Evolutionary conservation across 2,797 vertebrate genomes (phyloP), one percentile per base, ranked within the genome.

Genomic region (Acanthurus lineatus): DNA sequence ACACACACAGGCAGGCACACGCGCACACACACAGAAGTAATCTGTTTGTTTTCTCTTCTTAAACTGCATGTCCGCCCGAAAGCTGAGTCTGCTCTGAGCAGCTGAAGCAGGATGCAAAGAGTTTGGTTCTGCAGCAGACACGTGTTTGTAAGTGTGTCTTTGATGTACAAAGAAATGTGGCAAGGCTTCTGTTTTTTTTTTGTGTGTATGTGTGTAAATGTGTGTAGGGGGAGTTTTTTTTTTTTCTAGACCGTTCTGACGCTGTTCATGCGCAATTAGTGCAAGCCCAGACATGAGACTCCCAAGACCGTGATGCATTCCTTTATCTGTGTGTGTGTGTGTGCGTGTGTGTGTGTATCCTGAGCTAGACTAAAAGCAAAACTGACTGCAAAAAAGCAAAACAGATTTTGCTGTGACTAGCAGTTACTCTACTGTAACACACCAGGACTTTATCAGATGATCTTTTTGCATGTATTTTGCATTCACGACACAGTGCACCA

Each of bases 251-350:
- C 64, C 19, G 42, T 75, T 77, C 87, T 63, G 54, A 74, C 6
- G 9, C 59, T 79, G 72, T 77, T 89, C 79, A 65, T 81, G 84
- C 44, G 68, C 68, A 76, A 75, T 77, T 64, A 70, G 59, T 73
- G 83, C 92, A 90, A 90, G 94, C 75, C 90, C 85, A 76, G 90
- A 91, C 94, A 93, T 3, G 87, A 85, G 54, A 73, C 77, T 54
- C 76, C 81, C 15, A 68, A 71, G 81, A 85, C 87, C 22, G 49
- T 73, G 70, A 66, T 73, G 87, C 90, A 92, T 93, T 94, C 92
- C 88, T 91, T 79, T 64, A 86, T 80, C 73, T 25, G 6, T 60
- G 25, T 25, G 25, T 25, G 25, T 25, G 25, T 25, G 25, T 25
- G 25, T 25, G 25, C 3, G 25, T 25, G 70, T 59, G 42, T 66